Evolutionary conservation across 2,113 vertebrate species (phyloP).

Genomic region (Pelvicachromis taeniatus): DNA sequence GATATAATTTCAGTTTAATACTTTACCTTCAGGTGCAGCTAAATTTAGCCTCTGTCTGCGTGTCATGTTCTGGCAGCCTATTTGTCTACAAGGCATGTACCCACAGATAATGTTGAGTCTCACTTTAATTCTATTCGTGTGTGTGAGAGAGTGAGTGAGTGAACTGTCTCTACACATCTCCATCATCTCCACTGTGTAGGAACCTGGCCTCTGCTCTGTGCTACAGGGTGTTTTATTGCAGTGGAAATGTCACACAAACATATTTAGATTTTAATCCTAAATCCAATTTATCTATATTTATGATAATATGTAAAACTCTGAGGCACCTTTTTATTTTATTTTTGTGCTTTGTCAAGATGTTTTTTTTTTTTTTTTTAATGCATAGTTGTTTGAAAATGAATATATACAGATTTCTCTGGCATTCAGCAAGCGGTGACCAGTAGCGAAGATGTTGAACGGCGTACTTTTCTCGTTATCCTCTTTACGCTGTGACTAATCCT

Average conservation of each 20-base stretch:
- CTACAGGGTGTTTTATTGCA: background rate
- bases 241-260: background rate
- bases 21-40: background rate
- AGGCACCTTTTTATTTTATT: background rate
- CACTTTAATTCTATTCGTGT: background rate
- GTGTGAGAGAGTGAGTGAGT: background rate
- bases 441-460: background rate
- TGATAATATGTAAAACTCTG: background rate
- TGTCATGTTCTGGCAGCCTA: background rate
- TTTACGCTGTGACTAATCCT: slow-evolving; percentile 1
- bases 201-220: slow-evolving; percentile 8
- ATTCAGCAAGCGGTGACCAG: background rate
- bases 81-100: slow-evolving; percentile 26
- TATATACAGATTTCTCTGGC: background rate
- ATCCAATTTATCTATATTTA: background rate
- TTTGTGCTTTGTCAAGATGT: background rate
- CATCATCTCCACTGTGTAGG: slow-evolving; percentile 35
- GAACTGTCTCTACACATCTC: slow-evolving; percentile 45
- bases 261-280: background rate
- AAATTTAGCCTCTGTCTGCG: background rate
- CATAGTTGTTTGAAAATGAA: background rate
- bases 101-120: background rate
- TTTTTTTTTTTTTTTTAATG: background rate
- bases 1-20: background rate
- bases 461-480: background rate